Conservation (phyloP, 2,113 vertebrate genomes). For the Rhea americana region DNA sequence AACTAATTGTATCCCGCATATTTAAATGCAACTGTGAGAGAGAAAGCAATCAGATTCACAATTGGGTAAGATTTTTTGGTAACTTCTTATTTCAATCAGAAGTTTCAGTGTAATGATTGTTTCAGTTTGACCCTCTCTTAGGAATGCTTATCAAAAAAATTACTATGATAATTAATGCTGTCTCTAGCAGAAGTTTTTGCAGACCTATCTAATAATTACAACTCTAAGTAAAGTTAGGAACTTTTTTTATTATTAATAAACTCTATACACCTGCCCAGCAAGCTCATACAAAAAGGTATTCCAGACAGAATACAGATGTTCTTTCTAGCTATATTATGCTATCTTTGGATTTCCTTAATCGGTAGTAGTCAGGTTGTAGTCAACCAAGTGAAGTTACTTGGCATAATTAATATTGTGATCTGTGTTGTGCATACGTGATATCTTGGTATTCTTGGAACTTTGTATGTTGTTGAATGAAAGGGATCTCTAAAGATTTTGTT, state of each 20-base stretch:
- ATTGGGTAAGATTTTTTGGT: neutral
- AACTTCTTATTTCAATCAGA: neutral
- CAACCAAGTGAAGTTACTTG: neutral
- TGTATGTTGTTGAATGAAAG: neutral
- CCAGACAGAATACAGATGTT: neutral
- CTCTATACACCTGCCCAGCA: neutral
- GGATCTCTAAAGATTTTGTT: neutral
- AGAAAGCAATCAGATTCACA: neutral
- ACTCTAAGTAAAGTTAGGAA: neutral
- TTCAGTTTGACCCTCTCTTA: slow-evolving; percentile 14
- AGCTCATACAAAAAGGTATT: neutral
- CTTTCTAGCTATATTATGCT: neutral
- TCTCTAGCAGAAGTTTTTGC: neutral
- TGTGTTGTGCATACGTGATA: neutral
- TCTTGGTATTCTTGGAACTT: neutral
- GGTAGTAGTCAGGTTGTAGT: neutral
- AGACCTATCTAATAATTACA: neutral
- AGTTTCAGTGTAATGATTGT: neutral
- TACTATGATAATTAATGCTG: neutral
- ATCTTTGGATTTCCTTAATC: neutral
- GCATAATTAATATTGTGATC: neutral
- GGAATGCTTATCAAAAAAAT: slow-evolving; percentile 4
- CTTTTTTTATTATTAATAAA: neutral
- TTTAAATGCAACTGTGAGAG: neutral
- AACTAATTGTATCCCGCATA: neutral